Evolutionary conservation across 2,113 vertebrate species (phyloP), one percentile per base, ranked within the genome.

Genomic region (Seriola rivoliana): DNA sequence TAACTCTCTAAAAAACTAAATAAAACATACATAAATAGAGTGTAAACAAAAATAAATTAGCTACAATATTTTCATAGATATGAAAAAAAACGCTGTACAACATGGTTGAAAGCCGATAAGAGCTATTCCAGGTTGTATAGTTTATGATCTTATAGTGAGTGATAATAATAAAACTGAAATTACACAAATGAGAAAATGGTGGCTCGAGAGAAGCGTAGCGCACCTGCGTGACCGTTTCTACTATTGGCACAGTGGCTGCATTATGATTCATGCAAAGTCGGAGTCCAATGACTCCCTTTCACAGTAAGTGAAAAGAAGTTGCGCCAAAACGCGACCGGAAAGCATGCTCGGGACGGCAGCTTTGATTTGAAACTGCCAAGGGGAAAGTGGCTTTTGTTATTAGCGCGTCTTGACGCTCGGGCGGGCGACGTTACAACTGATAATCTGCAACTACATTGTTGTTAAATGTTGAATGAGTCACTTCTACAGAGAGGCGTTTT

Each of bases 151-250:
- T 46, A 16, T 16, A 11, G 13, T 16, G 14, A 5, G 48, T 50
- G 16, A 52, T n/a, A 52, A 17, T 48, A 52, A 52, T 21, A 19
- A 50, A 50, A 21, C 17, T 21, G 3, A 52, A 52, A 95, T 2
- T 29, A 29, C 29, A 29, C 29, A 95, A 94, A 93, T 76, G 75
- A 88, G 63, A 95, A 95, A 95, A 95, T 82, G 86, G 91, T 72
- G 94, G 84, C 86, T 86, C 93, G 94, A 86, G 80, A 87, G 80
- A 91, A 88, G 89, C 74, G 60, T 71, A 32, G 3, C 5, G 90
- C 93, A 95, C 95, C 69, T 93, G 96, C 95, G 94, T 85, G 86
- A 11, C 75, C 34, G 48, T 70, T 78, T 89, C 90, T 89, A 91
- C 91, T 93, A 89, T 52, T 19, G 32, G 1, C 32, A 34, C 65